A percentile compares a stretch with the other conserved stretches of the same genome.
These are phyloP conservation scores for Macrobrachium rosenbergii DNA, from an alignment of 1,140 invertebrate species.

Conservation along the genomic window DNA sequence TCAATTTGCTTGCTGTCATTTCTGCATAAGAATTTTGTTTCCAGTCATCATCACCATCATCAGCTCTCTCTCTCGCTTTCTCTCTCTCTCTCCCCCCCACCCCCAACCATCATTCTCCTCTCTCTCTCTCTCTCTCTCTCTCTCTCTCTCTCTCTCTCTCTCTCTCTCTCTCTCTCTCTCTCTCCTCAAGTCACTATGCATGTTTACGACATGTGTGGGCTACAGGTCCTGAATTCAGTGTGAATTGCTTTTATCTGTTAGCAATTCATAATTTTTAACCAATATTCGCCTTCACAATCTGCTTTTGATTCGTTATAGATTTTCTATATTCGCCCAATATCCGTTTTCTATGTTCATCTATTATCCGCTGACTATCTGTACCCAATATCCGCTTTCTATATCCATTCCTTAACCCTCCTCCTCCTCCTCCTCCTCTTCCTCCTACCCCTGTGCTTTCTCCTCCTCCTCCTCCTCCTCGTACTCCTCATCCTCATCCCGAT, in stretches of 20 bases:
- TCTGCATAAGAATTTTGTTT: too few relatives aligned
- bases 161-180: conserved; percentile 12
- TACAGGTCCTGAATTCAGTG: too few relatives aligned
- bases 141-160: conserved; percentile 26
- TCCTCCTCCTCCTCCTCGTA: not conserved
- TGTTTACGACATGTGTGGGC: not conserved
- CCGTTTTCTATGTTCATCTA: conserved; percentile 9
- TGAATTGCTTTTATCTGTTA: not conserved
- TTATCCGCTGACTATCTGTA: not conserved
- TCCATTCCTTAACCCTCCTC: not conserved
- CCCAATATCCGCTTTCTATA: not conserved
- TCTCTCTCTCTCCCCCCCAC: too few relatives aligned
- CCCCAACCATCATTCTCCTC: too few relatives aligned
- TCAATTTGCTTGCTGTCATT: too few relatives aligned
- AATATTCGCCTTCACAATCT: conserved; percentile 2
- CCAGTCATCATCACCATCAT: too few relatives aligned
- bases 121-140: conserved; percentile 32
- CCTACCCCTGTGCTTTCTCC: not conserved
- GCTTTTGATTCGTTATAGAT: not conserved
- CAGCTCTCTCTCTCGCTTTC: too few relatives aligned
- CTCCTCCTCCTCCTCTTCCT: not conserved
- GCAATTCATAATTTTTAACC: not conserved
- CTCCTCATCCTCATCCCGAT: too few relatives aligned
- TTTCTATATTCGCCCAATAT: not conserved
- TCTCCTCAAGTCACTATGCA: not conserved